phyloP scores from a whole-genome alignment of 2,888 invertebrate species.

The Agrochola macilenta region DNA sequence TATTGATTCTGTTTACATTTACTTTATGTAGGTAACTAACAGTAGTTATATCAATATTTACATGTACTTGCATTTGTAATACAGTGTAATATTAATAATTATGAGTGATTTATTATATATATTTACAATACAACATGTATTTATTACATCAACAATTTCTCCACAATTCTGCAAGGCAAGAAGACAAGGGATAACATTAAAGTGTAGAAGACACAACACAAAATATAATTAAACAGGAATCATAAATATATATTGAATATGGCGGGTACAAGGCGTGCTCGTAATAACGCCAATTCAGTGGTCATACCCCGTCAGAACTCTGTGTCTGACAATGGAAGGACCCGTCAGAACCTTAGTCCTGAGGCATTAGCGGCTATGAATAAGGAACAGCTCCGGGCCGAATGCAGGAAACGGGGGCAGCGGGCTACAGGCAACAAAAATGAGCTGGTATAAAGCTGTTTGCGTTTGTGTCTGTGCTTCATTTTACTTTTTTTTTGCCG shows the following conservation, averaged over 20 bases:
- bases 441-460: slow-evolving; percentile 92
- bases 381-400: slow-evolving; percentile 93
- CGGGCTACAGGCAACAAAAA: slow-evolving; percentile 93
- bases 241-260: slow-evolving; percentile 74
- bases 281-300: slow-evolving; percentile 85
- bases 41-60: slow-evolving; percentile 28
- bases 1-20: slow-evolving; percentile 15
- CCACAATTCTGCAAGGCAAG: slow-evolving; percentile 69
- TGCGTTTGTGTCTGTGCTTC: slow-evolving; percentile 85
- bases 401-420: slow-evolving; percentile 93
- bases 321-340: slow-evolving; percentile 84
- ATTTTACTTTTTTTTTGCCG: slow-evolving; percentile 77
- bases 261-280: slow-evolving; percentile 86
- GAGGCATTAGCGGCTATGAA: slow-evolving; percentile 91
- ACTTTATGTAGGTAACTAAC: slow-evolving; percentile 17
- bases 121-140: slow-evolving; percentile 66
- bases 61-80: slow-evolving; percentile 36
- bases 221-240: slow-evolving; percentile 64
- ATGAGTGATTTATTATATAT: slow-evolving; percentile 62
- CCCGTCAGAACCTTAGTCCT: slow-evolving; percentile 85
- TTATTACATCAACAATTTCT: slow-evolving; percentile 75
- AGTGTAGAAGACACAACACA: slow-evolving; percentile 60
- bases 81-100: slow-evolving; percentile 42
- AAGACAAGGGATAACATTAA: slow-evolving; percentile 64
- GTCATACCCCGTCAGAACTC: slow-evolving; percentile 85